These are phyloP conservation scores for Dinocampus coccinellae DNA, from an alignment of 2,888 invertebrate species.

Conservation along the genomic window DNA sequence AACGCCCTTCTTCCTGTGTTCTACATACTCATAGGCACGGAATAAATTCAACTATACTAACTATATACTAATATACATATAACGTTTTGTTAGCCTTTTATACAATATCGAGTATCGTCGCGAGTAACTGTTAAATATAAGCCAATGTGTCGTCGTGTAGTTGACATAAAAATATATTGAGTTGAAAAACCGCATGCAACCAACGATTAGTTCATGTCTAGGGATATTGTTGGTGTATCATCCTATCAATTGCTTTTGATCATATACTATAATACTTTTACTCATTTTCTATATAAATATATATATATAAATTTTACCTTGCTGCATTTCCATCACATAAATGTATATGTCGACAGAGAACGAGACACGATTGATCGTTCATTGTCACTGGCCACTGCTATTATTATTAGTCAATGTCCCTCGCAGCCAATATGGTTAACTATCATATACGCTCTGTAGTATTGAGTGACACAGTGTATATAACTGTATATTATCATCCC, in stretches of 20 bases:
- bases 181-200: slow-evolving; percentile 45
- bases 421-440: neutral
- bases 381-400: slow-evolving; percentile 7
- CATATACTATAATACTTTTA: neutral
- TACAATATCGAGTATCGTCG: neutral
- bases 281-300: neutral
- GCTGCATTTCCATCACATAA: neutral
- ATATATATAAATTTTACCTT: neutral
- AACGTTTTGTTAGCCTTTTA: slow-evolving; percentile 18
- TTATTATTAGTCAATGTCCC: slow-evolving; percentile 29
- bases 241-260: slow-evolving; percentile 23
- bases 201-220: slow-evolving; percentile 54
- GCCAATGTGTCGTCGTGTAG: slow-evolving; percentile 47
- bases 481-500: neutral
- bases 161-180: slow-evolving; percentile 25
- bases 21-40: neutral
- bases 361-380: slow-evolving; percentile 22
- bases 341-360: neutral
- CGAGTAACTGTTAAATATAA: slow-evolving; percentile 41
- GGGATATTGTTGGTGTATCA: slow-evolving; percentile 27
- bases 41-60: slow-evolving; percentile 1
- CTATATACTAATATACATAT: neutral
- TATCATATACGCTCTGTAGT: neutral
- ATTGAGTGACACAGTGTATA: neutral
- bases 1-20: slow-evolving; percentile 34